Percentiles rank a stretch among this genome's conserved stretches.
Conservation (phyloP, 2,888 invertebrate genomes). For the Azorinus chamasolen region DNA sequence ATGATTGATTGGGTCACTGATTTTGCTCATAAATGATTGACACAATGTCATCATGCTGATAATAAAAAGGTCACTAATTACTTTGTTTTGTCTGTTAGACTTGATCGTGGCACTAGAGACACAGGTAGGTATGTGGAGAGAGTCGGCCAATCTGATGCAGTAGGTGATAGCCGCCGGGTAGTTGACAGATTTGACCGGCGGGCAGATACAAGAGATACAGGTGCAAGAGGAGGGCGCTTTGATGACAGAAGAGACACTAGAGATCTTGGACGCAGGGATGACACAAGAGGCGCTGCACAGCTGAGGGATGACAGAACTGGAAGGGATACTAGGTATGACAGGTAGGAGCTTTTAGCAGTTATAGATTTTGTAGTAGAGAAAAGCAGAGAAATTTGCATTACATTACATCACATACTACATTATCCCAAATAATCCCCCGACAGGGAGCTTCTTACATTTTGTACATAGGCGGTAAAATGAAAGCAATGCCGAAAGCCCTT, state of each 20-base stretch:
- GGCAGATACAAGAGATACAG: slow-evolving; percentile 23
- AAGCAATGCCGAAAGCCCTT: too few species aligned
- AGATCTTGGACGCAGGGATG: slow-evolving; percentile 51
- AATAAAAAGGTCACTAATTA: too few species aligned
- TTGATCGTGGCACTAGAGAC: slow-evolving; percentile 35
- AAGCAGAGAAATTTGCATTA: too few species aligned
- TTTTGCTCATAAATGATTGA: too few species aligned
- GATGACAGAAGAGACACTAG: slow-evolving; percentile 57
- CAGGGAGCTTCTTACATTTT: too few species aligned
- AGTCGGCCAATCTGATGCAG: slow-evolving; percentile 31
- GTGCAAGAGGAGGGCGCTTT: slow-evolving; percentile 38
- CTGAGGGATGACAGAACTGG: slow-evolving; percentile 43
- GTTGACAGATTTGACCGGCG: slow-evolving; percentile 57
- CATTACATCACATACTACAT: too few species aligned
- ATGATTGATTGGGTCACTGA: too few species aligned
- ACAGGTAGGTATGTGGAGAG: slow-evolving; percentile 56
- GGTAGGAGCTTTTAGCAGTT: slow-evolving; percentile 9
- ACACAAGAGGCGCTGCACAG: slow-evolving; percentile 8
- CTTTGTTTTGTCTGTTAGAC: too few species aligned
- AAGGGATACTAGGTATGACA: slow-evolving; percentile 61
- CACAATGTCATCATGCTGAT: too few species aligned
- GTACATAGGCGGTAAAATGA: too few species aligned
- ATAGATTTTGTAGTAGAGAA: too few species aligned
- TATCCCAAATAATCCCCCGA: too few species aligned
- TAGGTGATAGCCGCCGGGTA: slow-evolving; percentile 43